Evolutionary conservation across 2,113 vertebrate species (phyloP), one percentile per base, ranked within the genome.

Genomic region (Chlamydotis undulata): DNA sequence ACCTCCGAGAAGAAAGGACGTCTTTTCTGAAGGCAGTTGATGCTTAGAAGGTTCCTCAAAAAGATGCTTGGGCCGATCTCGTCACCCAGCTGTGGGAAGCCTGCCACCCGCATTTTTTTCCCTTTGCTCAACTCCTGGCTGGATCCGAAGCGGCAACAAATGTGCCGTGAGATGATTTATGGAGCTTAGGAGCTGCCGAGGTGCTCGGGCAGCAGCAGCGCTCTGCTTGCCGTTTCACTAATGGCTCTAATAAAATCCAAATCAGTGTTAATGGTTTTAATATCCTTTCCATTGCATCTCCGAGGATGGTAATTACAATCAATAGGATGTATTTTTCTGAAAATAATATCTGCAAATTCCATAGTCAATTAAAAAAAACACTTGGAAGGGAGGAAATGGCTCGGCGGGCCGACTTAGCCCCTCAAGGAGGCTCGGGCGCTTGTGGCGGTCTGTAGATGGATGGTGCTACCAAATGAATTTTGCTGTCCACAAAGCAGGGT

Each of bases 241-340:
- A 96, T 94, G 90, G 83, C 90, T 75, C 91, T 35, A 89, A 94
- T 90, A 86, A 93, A 91, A 90, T 63, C 91, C 93, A 83, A 92
- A 91, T 80, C 93, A 29, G 65, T 43, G 4, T 91, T 96, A 94
- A 92, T 96, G 90, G 92, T 61, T 87, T 95, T 82, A 83, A 92
- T 92, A 82, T 95, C 91, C 85, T 93, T 91, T 35, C 91, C 91
- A 19, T 90, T 12, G 73, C 89, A 43, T 87, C 78, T 88, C 61
- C 0, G 35, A 93, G 90, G 68, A 71, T 56, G 60, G 71, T 75
- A 96, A 94, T 95, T 87, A n/a, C 74, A 70, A 94, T 97, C 94
- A 50, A 85, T 82, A 57, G 89, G 33, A 11, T 49, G 69, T 93
- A 59, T 96, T 97, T 91, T 92, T 76, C 91, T 82, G 92, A 76